Evolutionary conservation across 1,140 invertebrate species (phyloP), one percentile per base, ranked within the genome.

Genomic region (Aphelenchoides besseyi): DNA sequence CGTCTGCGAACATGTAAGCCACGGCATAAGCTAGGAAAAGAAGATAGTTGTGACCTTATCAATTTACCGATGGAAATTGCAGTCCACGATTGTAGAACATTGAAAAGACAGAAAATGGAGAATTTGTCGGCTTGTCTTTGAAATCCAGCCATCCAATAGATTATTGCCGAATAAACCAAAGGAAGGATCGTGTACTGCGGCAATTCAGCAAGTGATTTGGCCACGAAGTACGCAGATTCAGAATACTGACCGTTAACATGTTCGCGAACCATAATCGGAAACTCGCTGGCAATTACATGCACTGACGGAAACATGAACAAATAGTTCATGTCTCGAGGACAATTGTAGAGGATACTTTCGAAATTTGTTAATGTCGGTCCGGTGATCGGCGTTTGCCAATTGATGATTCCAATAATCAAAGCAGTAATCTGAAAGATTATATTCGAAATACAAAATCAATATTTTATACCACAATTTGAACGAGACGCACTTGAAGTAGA

Each of bases 301-400:
- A 87, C 32, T 9, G 85, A 82, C 48, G 76, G 70, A 59, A 86
- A 85, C 16, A 52, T n/a, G 54, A 71, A 74, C 69, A 85, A 68
- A 64, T 72, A 85, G 2, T 78, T 80, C 90, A 93, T 92, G 84
- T 93, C 94, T 2, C 91, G 93, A 1, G 95, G 87, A 81, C 94
- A 91, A 68, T 95, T 89, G 82, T 95, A 97, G 29, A 96, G 88
- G n/a, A 91, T 92, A 55, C 94, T 94, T 82, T 95, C 95, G 69
- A 96, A 93, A 84, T 96, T 96, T 89, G 92, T 91, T 0, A 95
- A 91, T 2, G 92, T 92, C 76, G 92, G 90, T 85, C 94, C 90
- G 78, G 92, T 89, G 32, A 92, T 79, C 76, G 89, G 86, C 84
- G 95, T 92, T 0, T 90, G 89, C 80, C 90, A 91, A 85, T 93